Evolutionary conservation across 2,888 invertebrate species (phyloP), one percentile per base, ranked within the genome.

Genomic region (Noctua pronuba): DNA sequence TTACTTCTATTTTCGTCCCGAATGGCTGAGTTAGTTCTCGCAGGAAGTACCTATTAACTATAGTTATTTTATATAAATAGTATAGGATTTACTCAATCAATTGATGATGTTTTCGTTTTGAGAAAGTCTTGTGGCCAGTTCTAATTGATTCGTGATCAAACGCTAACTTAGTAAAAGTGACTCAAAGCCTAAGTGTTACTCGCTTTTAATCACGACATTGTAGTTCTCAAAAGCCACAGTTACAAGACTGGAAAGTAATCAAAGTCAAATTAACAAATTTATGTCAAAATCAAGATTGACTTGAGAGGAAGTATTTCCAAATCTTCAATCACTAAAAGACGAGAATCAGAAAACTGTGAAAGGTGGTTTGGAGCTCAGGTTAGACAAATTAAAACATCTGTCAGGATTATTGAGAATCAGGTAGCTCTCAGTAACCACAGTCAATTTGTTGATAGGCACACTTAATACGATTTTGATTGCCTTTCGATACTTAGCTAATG

Each of bases 401-500:
- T 52, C 44, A 13, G 49, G 28, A 77, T 49, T 16, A n/a, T 79
- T 52, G 13, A 31, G 31, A 38, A 64, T 64, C 64, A 41, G 16
- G 80, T n/a, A 72, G 35, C 8, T 58, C 11, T 62, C 0, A 3
- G 28, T 66, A 41, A 67, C 73, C 64, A 5, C 46, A 68, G 38
- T 31, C 67, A 77, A 85, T 79, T 83, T 71, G 66, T 74, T 68
- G 52, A 67, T 71, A 66, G 41, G 41, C 24, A 52, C 55, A 71
- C 35, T 72, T 72, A 72, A 70, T 75, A 66, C 41, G 70, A 78
- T 64, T 80, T 85, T 82, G 77, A 78, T 82, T 81, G 58, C 74
- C n/a, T 66, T 79, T 72, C 72, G 44, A 83, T 85, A 77, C 74
- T 81, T 70, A 73, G 28, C 52, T 85, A 82, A 83, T 81, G 76